Evolutionary conservation across 2,888 invertebrate species (phyloP).

Genomic region (Lacanobia wlatinum): DNA sequence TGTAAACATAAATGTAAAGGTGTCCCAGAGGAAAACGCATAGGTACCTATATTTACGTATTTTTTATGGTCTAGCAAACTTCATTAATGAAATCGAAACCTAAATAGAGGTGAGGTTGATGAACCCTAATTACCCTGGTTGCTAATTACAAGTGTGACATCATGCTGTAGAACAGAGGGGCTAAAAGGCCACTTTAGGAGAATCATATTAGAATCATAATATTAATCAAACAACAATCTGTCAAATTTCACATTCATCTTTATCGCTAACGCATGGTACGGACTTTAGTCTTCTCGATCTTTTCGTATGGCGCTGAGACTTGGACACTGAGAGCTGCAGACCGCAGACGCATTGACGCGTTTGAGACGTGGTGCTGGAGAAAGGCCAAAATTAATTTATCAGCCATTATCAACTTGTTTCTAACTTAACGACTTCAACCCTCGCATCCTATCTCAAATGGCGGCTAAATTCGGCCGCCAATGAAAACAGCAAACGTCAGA

Average conservation of each 20-base stretch:
- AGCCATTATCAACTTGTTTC: background rate
- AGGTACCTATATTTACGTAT: background rate
- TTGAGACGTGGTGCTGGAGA: no score
- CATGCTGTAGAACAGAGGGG: background rate
- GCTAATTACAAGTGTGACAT: constrained; percentile 16
- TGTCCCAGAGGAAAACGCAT: background rate
- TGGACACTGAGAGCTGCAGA: no score
- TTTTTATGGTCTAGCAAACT: constrained; percentile 10
- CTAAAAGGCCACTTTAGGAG: no score
- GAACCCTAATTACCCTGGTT: background rate
- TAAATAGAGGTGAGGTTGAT: constrained; percentile 19
- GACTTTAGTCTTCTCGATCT: no score
- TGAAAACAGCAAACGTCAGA: constrained; percentile 31
- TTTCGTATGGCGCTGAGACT: no score
- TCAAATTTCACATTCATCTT: no score
- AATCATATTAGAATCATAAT: no score
- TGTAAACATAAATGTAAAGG: background rate
- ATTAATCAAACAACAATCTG: no score
- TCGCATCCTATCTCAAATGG: background rate
- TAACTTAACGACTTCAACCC: background rate
- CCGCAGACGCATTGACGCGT: no score
- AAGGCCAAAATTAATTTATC: background rate
- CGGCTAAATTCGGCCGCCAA: constrained; percentile 8
- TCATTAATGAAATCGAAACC: constrained; percentile 35
- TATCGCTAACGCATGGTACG: no score